These are phyloP conservation scores for Plagiodera versicolora DNA, from an alignment of 2,888 invertebrate species.

Conservation along the genomic window DNA sequence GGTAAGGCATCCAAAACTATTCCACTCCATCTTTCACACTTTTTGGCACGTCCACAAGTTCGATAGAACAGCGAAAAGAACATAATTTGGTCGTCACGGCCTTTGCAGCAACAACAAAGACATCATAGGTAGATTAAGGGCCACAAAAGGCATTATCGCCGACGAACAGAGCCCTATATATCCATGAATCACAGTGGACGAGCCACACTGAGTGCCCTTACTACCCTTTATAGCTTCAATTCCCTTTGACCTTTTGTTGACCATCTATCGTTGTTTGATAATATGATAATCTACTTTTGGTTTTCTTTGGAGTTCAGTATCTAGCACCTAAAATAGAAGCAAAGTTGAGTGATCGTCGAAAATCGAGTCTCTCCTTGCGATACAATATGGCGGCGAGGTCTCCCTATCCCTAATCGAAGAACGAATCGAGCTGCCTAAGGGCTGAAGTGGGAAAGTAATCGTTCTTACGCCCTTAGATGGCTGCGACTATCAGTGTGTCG, in stretches of 20 bases:
- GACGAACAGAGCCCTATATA: neutral
- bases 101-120: neutral
- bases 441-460: conserved; percentile 36
- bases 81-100: too few species aligned
- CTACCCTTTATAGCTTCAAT: neutral
- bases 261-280: neutral
- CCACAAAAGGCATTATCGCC: neutral
- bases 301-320: too few species aligned
- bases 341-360: too few species aligned
- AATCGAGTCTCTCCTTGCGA: too few species aligned
- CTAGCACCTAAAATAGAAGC: too few species aligned
- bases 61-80: too few species aligned
- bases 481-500: conserved; percentile 32
- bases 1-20: too few species aligned
- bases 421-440: neutral
- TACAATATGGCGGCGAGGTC: neutral
- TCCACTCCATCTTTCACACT: too few species aligned
- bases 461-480: conserved; percentile 39
- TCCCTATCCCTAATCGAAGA: neutral
- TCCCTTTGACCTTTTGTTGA: neutral
- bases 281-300: too few species aligned
- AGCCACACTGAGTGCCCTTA: neutral
- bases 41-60: too few species aligned
- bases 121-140: neutral
- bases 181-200: neutral